A percentile compares a stretch with the other conserved stretches of the same genome.
Conservation (phyloP, 2,888 invertebrate genomes). For the Drosophila paramelanica region DNA sequence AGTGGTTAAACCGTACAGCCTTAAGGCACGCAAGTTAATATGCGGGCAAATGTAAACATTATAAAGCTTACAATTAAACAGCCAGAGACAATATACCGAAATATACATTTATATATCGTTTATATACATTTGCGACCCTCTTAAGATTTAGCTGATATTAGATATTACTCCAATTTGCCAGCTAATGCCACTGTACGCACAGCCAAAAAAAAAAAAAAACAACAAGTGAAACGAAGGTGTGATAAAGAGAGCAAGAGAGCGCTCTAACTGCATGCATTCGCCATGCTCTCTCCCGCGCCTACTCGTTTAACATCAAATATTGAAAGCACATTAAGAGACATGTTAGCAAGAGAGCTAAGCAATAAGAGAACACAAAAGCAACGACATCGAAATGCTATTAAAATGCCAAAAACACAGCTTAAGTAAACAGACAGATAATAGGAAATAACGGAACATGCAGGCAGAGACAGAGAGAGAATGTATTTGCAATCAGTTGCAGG, state of each 20-base stretch:
- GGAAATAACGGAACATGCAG: background rate
- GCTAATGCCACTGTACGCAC: constrained; percentile 46
- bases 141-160: background rate
- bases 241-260: constrained; percentile 31
- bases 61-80: background rate
- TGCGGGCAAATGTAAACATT: too few relatives aligned
- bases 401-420: constrained; percentile 30
- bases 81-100: background rate
- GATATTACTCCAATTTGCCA: background rate
- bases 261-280: background rate
- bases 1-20: constrained; percentile 6
- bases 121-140: too few relatives aligned
- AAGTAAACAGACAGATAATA: constrained; percentile 19
- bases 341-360: constrained; percentile 23
- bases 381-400: constrained; percentile 53
- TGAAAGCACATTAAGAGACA: constrained; percentile 41
- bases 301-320: constrained; percentile 30
- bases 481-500: constrained; percentile 15
- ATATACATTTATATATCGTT: too few relatives aligned
- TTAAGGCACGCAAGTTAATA: background rate
- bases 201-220: constrained; percentile 20
- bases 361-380: constrained; percentile 22
- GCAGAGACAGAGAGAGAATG: constrained; percentile 2
- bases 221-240: constrained; percentile 22
- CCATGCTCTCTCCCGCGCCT: background rate